These are phyloP conservation scores for Microtus californicus DNA, from an alignment of 2,797 vertebrate species.

Conservation along the genomic window DNA sequence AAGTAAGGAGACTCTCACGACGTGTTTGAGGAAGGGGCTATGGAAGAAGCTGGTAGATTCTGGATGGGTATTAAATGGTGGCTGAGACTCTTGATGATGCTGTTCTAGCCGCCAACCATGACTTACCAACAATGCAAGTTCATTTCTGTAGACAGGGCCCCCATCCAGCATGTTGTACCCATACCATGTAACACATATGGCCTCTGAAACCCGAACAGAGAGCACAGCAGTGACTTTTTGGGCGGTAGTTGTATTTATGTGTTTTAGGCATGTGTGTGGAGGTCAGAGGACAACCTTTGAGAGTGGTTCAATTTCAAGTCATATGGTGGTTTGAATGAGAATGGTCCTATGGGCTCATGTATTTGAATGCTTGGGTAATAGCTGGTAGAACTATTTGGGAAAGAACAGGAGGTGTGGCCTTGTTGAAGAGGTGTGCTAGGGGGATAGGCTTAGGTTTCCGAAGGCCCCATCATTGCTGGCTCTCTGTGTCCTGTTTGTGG, in stretches of 20 bases:
- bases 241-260: background rate
- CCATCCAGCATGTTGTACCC: too few relatives aligned
- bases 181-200: background rate
- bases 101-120: background rate
- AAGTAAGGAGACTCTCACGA: background rate
- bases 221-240: background rate
- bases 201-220: background rate
- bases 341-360: background rate
- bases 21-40: background rate
- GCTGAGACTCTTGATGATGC: background rate
- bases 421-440: background rate
- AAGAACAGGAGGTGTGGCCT: background rate
- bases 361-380: background rate
- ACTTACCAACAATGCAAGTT: background rate
- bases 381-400: background rate
- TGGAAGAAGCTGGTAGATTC: background rate
- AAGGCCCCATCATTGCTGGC: background rate
- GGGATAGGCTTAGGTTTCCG: background rate
- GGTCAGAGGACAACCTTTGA: too few relatives aligned
- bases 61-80: background rate
- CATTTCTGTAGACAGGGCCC: background rate
- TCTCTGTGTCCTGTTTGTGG: background rate
- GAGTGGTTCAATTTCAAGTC: background rate
- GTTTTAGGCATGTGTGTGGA: background rate
- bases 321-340: background rate